phyloP scores from a whole-genome alignment of 53 echinoderm and acorn worm species.

The Apostichopus leukothele region DNA sequence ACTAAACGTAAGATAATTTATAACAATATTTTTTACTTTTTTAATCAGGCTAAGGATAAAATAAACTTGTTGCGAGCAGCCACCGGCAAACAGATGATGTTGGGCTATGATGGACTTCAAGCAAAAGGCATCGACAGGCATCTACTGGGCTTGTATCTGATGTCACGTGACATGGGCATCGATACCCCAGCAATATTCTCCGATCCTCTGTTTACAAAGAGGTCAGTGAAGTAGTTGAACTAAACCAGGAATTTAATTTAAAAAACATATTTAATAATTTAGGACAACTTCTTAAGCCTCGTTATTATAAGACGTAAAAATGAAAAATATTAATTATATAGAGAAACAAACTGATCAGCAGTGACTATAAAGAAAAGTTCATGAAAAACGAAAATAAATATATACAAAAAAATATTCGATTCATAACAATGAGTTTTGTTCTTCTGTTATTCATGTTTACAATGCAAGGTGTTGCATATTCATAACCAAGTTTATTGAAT shows the following conservation, averaged over 20 bases:
- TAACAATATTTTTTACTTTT: too few relatives aligned
- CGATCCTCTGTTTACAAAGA: constrained; percentile 78
- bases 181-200: constrained; percentile 84
- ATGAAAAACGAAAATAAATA: too few relatives aligned
- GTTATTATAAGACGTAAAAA: too few relatives aligned
- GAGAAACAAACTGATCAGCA: too few relatives aligned
- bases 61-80: constrained; percentile 56
- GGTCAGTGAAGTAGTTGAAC: constrained; percentile 36
- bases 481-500: background rate
- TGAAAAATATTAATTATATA: too few relatives aligned
- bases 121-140: constrained; percentile 93
- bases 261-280: too few relatives aligned
- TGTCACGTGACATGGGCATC: constrained; percentile 72
- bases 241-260: too few relatives aligned
- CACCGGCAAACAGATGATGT: constrained; percentile 51
- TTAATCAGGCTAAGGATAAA: constrained; percentile 46
- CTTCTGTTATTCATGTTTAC: too few relatives aligned
- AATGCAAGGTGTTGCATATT: background rate
- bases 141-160: constrained; percentile 77
- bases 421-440: too few relatives aligned
- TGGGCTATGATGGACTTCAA: constrained; percentile 67
- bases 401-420: too few relatives aligned
- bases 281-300: too few relatives aligned
- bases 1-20: background rate
- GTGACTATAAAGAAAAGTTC: too few relatives aligned